A percentile compares a stretch with the other conserved stretches of the same genome.
These are phyloP conservation scores for Lysandra bellargus DNA, from an alignment of 2,888 invertebrate genomes.

Conservation along the genomic window DNA sequence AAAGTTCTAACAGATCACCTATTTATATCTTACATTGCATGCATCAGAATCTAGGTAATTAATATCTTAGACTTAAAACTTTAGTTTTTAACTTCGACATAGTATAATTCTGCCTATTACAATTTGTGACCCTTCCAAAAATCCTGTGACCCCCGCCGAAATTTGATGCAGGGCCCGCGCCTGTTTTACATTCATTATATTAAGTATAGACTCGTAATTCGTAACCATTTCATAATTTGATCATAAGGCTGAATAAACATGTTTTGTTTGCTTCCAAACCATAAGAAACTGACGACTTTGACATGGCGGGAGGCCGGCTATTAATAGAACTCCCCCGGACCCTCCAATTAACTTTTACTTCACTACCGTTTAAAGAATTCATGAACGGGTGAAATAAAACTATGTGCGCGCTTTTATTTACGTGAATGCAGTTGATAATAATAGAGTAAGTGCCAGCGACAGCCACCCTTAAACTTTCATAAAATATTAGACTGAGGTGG, in stretches of 20 bases:
- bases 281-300: conserved; percentile 26
- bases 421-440: neutral
- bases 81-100: too few relatives aligned
- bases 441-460: too few relatives aligned
- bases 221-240: neutral
- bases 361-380: conserved; percentile 33
- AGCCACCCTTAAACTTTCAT: too few relatives aligned
- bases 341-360: conserved; percentile 41
- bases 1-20: too few relatives aligned
- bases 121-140: too few relatives aligned
- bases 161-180: too few relatives aligned
- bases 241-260: neutral
- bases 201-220: neutral
- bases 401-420: neutral
- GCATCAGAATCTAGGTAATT: too few relatives aligned
- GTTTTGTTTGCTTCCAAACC: neutral
- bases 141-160: too few relatives aligned
- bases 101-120: too few relatives aligned
- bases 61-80: too few relatives aligned
- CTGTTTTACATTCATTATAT: neutral
- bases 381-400: conserved; percentile 14
- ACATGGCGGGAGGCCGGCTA: conserved; percentile 49
- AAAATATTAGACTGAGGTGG: too few relatives aligned
- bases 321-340: conserved; percentile 48
- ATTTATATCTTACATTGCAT: too few relatives aligned